These are phyloP conservation scores for Quadriops clusia DNA, from an alignment of 2,888 invertebrate genomes.

Conservation along the genomic window DNA sequence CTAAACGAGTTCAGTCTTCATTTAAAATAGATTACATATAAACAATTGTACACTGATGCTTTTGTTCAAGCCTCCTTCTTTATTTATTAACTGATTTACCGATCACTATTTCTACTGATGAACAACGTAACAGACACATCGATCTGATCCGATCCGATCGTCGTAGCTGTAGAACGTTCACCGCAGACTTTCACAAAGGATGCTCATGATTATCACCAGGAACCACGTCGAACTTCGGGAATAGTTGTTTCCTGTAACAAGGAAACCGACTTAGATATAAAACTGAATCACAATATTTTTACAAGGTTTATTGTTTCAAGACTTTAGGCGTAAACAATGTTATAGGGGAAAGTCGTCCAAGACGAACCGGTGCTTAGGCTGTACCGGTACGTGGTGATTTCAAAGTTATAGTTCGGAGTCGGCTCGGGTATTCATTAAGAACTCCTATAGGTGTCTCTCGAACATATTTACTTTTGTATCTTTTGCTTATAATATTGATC, in stretches of 20 bases:
- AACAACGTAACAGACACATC: conserved; percentile 15
- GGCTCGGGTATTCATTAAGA: too few relatives aligned
- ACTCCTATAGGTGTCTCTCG: too few relatives aligned
- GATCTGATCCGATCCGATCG: conserved; percentile 6
- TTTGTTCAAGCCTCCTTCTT: conserved; percentile 26
- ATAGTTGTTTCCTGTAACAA: conserved; percentile 16
- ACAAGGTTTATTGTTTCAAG: too few relatives aligned
- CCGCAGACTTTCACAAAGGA: conserved; percentile 19
- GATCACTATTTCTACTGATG: conserved; percentile 17
- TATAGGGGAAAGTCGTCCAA: too few relatives aligned
- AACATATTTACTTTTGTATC: too few relatives aligned
- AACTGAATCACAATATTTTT: too few relatives aligned
- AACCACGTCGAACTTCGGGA: conserved; percentile 11
- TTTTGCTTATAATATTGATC: too few relatives aligned
- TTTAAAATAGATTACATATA: conserved; percentile 31
- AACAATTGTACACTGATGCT: conserved; percentile 31
- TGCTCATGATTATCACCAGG: conserved; percentile 16
- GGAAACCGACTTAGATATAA: too few relatives aligned
- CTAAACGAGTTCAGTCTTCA: conserved; percentile 34
- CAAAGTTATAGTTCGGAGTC: too few relatives aligned
- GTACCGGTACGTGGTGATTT: too few relatives aligned
- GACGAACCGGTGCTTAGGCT: too few relatives aligned
- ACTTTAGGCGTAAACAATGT: too few relatives aligned
- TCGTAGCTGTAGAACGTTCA: conserved; percentile 16
- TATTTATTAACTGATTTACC: conserved; percentile 14